Evolutionary conservation across 2,797 vertebrate genomes (phyloP), one percentile per base, ranked within the genome.

Genomic region (Antennarius maculatus): DNA sequence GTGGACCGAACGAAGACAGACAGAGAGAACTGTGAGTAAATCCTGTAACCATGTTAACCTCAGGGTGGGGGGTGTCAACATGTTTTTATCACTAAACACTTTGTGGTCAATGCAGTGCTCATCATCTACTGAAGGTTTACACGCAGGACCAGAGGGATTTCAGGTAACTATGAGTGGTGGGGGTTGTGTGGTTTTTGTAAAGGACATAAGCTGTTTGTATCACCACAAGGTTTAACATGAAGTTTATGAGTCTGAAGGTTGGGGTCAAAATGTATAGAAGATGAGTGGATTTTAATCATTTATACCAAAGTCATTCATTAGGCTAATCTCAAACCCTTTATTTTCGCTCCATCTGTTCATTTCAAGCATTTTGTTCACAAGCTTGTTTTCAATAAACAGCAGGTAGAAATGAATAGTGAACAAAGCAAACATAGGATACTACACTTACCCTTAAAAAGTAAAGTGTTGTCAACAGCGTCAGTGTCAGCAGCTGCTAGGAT

Each of bases 11-110:
- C 71, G 76, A 81, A 82, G 76, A 83, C 61, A 70, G 60, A 74
- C 77, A 68, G 74, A 75, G 59, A 82, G 86, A 89, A 86, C 88
- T 89, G 90, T 92, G 80, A 91, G 91, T 91, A 86, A 82, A 82
- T 29, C 15, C 60, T 67, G 23, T 43, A 56, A 53, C 63, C 45
- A 31, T 60, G 51, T 66, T 27, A 66, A 48, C 61, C 47, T 76
- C 50, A 72, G 34, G 31, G 61, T 34, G 15, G 18, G 18, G 27
- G 10, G 11, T 11, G 42, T 62, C 59, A 39, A 57, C 43, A 71
- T 9, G 69, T 57, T 58, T 71, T 27, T 58, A 4, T 67, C 37
- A 60, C 39, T 39, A 6, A 55, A 14, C 42, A 47, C 18, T 28
- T 56, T 58, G 53, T 23, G 10, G 54, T 69, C 27, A 48, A 2